Conservation (phyloP, 2,113 vertebrate species). For the Cebus imitator region DNA sequence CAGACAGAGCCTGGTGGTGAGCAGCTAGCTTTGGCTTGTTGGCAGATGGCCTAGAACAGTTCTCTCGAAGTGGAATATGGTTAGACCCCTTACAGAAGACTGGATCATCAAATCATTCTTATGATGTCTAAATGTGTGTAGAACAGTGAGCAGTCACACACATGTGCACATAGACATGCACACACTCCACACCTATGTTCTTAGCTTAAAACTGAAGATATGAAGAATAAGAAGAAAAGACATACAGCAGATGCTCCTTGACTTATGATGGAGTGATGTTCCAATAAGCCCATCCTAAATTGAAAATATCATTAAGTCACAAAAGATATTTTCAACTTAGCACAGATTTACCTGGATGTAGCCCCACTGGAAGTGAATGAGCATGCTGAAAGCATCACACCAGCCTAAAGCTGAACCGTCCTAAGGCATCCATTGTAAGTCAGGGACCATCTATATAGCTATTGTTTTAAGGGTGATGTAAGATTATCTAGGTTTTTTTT, state of each 20-base stretch:
- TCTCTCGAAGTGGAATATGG: background rate
- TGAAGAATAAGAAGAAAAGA: background rate
- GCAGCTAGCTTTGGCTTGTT: background rate
- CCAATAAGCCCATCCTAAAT: background rate
- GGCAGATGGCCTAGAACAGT: background rate
- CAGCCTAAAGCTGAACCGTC: background rate
- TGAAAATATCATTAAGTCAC: background rate
- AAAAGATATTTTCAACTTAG: background rate
- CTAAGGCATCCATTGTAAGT: background rate
- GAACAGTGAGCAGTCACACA: background rate
- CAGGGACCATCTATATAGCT: background rate
- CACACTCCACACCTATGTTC: background rate
- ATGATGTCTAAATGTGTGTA: background rate
- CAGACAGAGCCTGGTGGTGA: background rate
- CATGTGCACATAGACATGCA: accelerated
- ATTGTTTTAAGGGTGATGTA: background rate
- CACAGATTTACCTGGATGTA: background rate
- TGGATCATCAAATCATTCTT: accelerated
- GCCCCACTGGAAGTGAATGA: background rate
- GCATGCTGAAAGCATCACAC: background rate
- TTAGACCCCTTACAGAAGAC: background rate
- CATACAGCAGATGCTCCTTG: background rate
- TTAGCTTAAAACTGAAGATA: background rate
- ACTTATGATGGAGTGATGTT: background rate
- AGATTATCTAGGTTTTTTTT: background rate